Evolutionary conservation across 2,888 invertebrate genomes (phyloP).

Genomic region (Atherix ibis): DNA sequence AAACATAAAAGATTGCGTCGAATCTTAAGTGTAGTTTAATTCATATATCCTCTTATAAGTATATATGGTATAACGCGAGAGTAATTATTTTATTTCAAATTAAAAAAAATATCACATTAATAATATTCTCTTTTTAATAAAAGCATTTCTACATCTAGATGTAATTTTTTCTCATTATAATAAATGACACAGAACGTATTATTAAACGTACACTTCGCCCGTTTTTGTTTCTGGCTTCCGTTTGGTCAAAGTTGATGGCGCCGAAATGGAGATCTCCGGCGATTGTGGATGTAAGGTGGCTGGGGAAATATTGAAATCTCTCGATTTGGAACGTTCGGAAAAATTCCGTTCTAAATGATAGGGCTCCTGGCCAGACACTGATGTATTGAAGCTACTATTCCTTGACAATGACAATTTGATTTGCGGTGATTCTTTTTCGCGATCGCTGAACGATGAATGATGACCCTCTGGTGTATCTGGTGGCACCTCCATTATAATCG

Average conservation of each 20-base stretch:
- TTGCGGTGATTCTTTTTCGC: not conserved
- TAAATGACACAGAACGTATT: too few species aligned
- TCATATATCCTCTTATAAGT: too few species aligned
- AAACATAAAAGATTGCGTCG: too few species aligned
- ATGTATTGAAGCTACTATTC: constrained; percentile 24
- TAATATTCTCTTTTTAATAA: too few species aligned
- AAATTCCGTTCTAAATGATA: constrained; percentile 19
- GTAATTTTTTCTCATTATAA: too few species aligned
- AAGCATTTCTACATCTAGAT: too few species aligned
- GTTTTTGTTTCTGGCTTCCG: constrained; percentile 27
- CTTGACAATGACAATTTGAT: constrained; percentile 14
- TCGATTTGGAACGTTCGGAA: constrained; percentile 14
- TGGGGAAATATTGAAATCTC: constrained; percentile 5
- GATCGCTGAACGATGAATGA: not conserved
- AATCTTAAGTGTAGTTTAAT: too few species aligned
- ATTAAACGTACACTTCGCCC: constrained; percentile 30
- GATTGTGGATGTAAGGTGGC: constrained; percentile 7
- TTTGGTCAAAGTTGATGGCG: constrained; percentile 29
- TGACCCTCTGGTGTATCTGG: constrained; percentile 3
- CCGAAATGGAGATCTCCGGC: constrained; percentile 18
- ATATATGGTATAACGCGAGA: too few species aligned
- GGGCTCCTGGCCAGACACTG: constrained; percentile 18
- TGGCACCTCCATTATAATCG: constrained; percentile 20
- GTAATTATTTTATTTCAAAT: too few species aligned
- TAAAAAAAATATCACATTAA: too few species aligned